These are phyloP conservation scores for Holacanthus passer DNA, from an alignment of 2,113 vertebrate species.

Conservation along the genomic window DNA sequence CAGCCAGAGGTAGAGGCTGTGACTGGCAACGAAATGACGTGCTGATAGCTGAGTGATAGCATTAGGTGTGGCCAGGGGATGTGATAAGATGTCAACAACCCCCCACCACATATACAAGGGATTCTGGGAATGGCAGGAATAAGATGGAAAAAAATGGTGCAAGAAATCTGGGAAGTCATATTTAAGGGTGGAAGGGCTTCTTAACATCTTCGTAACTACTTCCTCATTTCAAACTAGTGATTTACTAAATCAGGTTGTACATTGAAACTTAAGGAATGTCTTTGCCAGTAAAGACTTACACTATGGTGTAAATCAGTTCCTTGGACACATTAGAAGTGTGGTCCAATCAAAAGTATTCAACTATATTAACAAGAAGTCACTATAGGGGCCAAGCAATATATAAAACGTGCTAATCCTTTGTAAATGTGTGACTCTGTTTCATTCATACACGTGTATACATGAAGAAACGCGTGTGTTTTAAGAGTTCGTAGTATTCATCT, in stretches of 20 bases:
- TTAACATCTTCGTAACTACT: not conserved
- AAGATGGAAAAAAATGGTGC: not conserved
- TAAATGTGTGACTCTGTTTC: not conserved
- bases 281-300: not conserved
- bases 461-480: not conserved
- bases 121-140: not conserved
- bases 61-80: conserved; percentile 15
- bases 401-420: not conserved
- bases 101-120: not conserved
- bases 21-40: conserved; percentile 14
- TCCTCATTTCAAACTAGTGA: not conserved
- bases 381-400: not conserved
- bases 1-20: conserved; percentile 10
- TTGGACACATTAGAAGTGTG: not conserved
- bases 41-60: conserved; percentile 37
- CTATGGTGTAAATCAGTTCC: not conserved
- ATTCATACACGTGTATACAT: not conserved
- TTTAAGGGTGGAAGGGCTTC: not conserved
- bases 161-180: not conserved
- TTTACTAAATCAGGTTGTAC: not conserved
- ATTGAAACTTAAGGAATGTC: not conserved
- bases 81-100: conserved; percentile 41
- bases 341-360: not conserved
- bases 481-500: not conserved
- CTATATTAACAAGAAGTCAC: not conserved